Evolutionary conservation across 2,113 vertebrate genomes (phyloP).

Genomic region (Paedocypris sp.): DNA sequence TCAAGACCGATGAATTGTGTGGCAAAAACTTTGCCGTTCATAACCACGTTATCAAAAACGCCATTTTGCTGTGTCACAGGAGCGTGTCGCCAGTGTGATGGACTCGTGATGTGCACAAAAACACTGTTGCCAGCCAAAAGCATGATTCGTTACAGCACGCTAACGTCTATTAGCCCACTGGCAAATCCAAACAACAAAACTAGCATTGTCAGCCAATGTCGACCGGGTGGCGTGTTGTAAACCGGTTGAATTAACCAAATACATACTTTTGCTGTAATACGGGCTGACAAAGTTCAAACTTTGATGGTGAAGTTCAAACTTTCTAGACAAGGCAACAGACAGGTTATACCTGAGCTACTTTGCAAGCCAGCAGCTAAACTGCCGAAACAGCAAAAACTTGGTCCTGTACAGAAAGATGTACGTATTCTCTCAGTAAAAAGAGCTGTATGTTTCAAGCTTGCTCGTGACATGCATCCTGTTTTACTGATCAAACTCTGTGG

Average conservation of each 20-base stretch:
- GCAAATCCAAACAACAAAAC: constrained; percentile 15
- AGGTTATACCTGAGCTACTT: too few relatives aligned
- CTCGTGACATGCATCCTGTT: not conserved
- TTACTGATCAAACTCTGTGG: constrained; percentile 22
- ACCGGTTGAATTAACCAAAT: too few relatives aligned
- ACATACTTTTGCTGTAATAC: too few relatives aligned
- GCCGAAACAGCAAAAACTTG: too few relatives aligned
- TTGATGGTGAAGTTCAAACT: too few relatives aligned
- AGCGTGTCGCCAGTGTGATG: constrained; percentile 1
- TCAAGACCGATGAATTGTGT: too few relatives aligned
- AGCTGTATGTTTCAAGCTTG: not conserved
- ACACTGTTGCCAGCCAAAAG: constrained; percentile 3
- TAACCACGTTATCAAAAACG: too few relatives aligned
- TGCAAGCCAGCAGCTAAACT: too few relatives aligned
- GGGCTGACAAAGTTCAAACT: too few relatives aligned
- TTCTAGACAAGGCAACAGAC: too few relatives aligned
- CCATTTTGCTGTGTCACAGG: constrained; percentile 10
- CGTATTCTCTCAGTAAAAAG: not conserved
- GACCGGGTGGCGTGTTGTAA: not conserved
- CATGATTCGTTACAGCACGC: not conserved
- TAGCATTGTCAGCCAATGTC: not conserved
- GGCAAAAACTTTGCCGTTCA: too few relatives aligned
- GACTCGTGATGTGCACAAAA: constrained; percentile 4
- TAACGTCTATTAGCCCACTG: not conserved
- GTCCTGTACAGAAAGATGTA: too few relatives aligned